phyloP scores from a whole-genome alignment of 2,113 vertebrate species.

The Limnothrissa miodon region DNA sequence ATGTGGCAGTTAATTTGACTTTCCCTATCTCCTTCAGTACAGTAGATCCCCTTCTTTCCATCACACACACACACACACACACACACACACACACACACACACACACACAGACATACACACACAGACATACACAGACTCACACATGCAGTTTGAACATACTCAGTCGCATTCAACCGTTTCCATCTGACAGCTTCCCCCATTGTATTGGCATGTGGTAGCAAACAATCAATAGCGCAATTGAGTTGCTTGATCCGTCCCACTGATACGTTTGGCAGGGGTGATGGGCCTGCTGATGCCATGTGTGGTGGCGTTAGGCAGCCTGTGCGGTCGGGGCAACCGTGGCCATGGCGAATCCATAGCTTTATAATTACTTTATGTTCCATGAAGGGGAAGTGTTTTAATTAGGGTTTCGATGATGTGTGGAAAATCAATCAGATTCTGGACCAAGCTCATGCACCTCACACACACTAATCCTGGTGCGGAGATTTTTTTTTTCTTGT shows the following conservation, averaged over 20 bases:
- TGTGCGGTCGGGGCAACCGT: not conserved
- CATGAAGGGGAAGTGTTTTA: slow-evolving; percentile 56
- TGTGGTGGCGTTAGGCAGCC: not conserved
- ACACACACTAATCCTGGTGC: not conserved
- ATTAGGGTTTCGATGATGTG: slow-evolving; percentile 59
- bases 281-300: not conserved
- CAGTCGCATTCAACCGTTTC: slow-evolving; percentile 41
- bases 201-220: slow-evolving; percentile 47
- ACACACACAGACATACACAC: too few relatives aligned
- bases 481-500: not conserved
- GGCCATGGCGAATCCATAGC: slow-evolving; percentile 39
- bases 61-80: too few relatives aligned
- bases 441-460: not conserved
- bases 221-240: slow-evolving; percentile 40
- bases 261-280: not conserved
- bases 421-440: slow-evolving; percentile 54
- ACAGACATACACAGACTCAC: too few relatives aligned
- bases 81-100: too few relatives aligned
- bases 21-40: not conserved
- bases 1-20: not conserved
- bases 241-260: slow-evolving; percentile 18
- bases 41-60: not conserved
- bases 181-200: slow-evolving; percentile 38
- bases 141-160: not conserved
- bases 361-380: slow-evolving; percentile 62